phyloP scores from a whole-genome alignment of 1,140 invertebrate species.

The Lineus longissimus region DNA sequence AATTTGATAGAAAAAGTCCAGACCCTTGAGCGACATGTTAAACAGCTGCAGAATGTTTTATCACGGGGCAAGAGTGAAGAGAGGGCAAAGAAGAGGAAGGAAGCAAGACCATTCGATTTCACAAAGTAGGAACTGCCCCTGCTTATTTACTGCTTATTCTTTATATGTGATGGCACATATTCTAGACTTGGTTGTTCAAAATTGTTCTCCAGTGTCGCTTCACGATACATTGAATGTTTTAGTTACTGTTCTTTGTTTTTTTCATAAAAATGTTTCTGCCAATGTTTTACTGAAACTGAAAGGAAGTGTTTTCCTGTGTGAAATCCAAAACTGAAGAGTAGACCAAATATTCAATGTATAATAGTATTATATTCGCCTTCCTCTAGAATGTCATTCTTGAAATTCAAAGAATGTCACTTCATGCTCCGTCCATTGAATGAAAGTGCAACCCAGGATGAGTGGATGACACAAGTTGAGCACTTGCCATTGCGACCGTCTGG shows the following conservation, averaged over 20 bases:
- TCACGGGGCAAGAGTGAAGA: conserved; percentile 25
- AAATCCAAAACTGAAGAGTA: too few relatives aligned
- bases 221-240: not conserved
- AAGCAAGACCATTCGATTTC: conserved; percentile 52
- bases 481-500: too few relatives aligned
- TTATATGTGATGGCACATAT: not conserved
- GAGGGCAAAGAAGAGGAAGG: conserved; percentile 22
- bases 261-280: too few relatives aligned
- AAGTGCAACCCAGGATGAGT: too few relatives aligned
- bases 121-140: conserved; percentile 39
- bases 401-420: too few relatives aligned
- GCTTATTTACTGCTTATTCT: not conserved
- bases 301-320: too few relatives aligned
- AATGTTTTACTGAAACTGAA: too few relatives aligned
- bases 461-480: too few relatives aligned
- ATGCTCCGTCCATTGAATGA: too few relatives aligned
- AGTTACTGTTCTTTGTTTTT: not conserved
- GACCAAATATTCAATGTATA: too few relatives aligned
- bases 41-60: conserved; percentile 55
- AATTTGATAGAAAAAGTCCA: conserved; percentile 45
- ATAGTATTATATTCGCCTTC: too few relatives aligned
- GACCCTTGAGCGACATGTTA: conserved; percentile 55
- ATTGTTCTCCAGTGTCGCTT: not conserved
- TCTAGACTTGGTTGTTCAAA: not conserved
- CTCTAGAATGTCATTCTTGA: too few relatives aligned